phyloP scores from a whole-genome alignment of 2,888 invertebrate genomes.

The Noctua pronuba region DNA sequence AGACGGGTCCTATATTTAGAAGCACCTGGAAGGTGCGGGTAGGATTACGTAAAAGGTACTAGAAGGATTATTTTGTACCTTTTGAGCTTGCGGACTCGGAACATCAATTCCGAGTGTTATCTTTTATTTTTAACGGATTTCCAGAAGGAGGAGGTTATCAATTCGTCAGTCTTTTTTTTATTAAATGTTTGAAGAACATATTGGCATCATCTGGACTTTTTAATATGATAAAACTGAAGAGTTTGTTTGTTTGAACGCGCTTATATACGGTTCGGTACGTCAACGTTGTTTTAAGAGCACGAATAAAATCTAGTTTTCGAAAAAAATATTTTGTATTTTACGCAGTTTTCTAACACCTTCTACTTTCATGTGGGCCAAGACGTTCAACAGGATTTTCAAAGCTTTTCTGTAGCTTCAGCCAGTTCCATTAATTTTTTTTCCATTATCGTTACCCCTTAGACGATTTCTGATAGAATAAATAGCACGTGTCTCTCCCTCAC shows the following conservation, averaged over 20 bases:
- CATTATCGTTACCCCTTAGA: not conserved
- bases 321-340: too few relatives aligned
- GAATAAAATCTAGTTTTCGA: too few relatives aligned
- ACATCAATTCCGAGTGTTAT: constrained; percentile 9
- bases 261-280: too few relatives aligned
- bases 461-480: not conserved
- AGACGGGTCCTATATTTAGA: not conserved
- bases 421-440: not conserved
- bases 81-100: not conserved
- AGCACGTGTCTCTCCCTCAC: too few relatives aligned
- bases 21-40: not conserved
- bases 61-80: constrained; percentile 16
- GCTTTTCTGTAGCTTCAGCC: too few relatives aligned
- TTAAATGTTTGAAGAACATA: not conserved
- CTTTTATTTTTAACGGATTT: too few relatives aligned
- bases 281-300: too few relatives aligned
- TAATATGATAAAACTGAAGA: too few relatives aligned
- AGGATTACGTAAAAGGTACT: constrained; percentile 23
- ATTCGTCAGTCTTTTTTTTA: too few relatives aligned
- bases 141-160: too few relatives aligned
- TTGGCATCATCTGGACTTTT: too few relatives aligned
- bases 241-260: too few relatives aligned
- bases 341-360: not conserved
- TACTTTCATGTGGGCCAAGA: not conserved
- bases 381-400: not conserved